A percentile compares a stretch with the other conserved stretches of the same genome.
Evolutionary conservation across 2,888 invertebrate genomes (phyloP).

Genomic region (Mactromeris polynyma): DNA sequence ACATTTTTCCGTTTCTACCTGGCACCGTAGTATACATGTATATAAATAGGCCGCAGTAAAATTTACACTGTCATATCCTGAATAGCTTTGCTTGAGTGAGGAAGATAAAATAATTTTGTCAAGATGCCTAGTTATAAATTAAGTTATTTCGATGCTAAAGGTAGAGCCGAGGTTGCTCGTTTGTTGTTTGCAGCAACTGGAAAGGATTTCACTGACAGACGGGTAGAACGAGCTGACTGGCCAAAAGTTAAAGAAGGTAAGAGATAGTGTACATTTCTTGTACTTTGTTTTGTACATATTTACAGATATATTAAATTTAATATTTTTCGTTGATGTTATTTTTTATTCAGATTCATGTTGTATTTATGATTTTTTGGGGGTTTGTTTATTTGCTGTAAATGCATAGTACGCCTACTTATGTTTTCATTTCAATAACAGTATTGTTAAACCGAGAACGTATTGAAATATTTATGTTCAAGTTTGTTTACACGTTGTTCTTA

Average conservation of each 20-base stretch:
- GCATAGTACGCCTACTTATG: background rate
- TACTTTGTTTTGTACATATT: too few relatives aligned
- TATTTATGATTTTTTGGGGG: too few relatives aligned
- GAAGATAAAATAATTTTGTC: background rate
- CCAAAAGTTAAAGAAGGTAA: constrained; percentile 9
- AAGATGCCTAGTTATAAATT: constrained; percentile 48
- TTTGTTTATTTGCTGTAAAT: too few relatives aligned
- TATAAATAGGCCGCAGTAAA: background rate
- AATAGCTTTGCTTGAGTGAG: background rate
- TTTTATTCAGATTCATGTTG: too few relatives aligned
- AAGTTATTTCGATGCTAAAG: constrained; percentile 16
- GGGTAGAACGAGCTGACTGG: background rate
- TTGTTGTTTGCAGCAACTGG: constrained; percentile 11
- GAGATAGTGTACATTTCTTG: too few relatives aligned
- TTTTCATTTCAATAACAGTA: background rate
- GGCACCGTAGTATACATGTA: too few relatives aligned
- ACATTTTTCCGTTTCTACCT: too few relatives aligned
- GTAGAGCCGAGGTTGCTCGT: background rate
- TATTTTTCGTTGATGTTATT: too few relatives aligned
- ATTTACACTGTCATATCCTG: background rate
- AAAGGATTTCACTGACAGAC: background rate
- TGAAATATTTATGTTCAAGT: too few relatives aligned
- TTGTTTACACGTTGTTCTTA: too few relatives aligned
- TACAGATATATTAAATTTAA: too few relatives aligned
- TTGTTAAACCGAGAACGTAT: too few relatives aligned